Conservation (phyloP, 1,140 invertebrate genomes). For the Drosophila chauvacae region DNA sequence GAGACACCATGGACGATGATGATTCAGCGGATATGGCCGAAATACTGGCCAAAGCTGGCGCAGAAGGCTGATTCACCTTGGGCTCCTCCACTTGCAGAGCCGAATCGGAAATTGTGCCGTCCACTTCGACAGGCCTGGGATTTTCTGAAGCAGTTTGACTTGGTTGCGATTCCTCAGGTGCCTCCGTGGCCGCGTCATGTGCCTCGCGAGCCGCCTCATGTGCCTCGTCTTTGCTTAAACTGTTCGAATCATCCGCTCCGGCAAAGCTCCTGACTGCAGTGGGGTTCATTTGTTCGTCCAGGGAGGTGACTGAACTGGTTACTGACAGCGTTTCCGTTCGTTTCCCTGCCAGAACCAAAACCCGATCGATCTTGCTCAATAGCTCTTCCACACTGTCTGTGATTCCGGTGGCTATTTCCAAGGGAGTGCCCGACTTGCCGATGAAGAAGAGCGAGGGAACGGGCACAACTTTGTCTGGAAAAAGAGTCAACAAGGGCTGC, state of each 20-base stretch:
- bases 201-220: neutral
- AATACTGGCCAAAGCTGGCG: slow-evolving; percentile 1
- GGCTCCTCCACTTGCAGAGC: neutral
- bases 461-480: slow-evolving; percentile 91
- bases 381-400: slow-evolving; percentile 85
- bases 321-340: slow-evolving; percentile 61
- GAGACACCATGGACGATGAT: slow-evolving; percentile 1
- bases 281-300: neutral
- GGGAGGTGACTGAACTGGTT: neutral
- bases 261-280: slow-evolving; percentile 44
- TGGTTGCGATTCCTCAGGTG: neutral
- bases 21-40: slow-evolving; percentile 3
- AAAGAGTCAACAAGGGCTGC: neutral
- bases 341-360: slow-evolving; percentile 80
- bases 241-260: slow-evolving; percentile 35
- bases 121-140: neutral
- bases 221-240: neutral
- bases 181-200: too few relatives aligned
- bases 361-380: slow-evolving; percentile 85
- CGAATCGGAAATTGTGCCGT: neutral
- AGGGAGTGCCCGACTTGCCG: slow-evolving; percentile 89
- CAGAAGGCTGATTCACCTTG: neutral
- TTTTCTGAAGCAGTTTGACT: neutral
- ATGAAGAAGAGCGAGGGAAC: slow-evolving; percentile 95
- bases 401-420: slow-evolving; percentile 90